Conservation (phyloP, 2,888 invertebrate genomes). For the Trilocha varians region DNA sequence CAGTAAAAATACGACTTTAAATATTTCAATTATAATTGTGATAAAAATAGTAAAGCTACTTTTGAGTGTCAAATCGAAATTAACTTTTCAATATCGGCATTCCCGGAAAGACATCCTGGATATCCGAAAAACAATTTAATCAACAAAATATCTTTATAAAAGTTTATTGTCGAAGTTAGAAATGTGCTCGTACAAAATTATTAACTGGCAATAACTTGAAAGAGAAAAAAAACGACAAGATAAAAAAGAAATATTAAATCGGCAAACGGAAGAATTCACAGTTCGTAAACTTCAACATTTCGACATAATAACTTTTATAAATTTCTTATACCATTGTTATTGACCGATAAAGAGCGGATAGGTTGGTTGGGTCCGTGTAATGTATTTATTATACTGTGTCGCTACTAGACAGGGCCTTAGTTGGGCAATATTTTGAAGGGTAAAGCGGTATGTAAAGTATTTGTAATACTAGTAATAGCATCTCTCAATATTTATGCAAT, state of each 20-base stretch:
- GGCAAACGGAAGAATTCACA: conserved; percentile 31
- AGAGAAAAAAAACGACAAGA: conserved; percentile 1
- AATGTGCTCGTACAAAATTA: background rate
- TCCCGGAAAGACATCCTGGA: background rate
- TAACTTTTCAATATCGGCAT: background rate
- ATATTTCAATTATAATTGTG: background rate
- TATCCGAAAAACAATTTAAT: background rate
- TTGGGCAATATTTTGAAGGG: background rate
- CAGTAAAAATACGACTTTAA: background rate
- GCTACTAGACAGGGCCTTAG: conserved; percentile 11
- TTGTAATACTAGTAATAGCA: no score
- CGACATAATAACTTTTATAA: conserved; percentile 43
- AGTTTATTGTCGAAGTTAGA: background rate
- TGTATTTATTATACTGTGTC: conserved; percentile 48
- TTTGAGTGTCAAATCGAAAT: background rate
- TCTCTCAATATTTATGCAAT: no score
- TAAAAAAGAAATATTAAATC: conserved; percentile 17
- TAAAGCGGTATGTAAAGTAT: background rate
- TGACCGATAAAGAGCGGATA: conserved; percentile 41
- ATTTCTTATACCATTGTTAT: conserved; percentile 37
- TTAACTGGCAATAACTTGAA: background rate
- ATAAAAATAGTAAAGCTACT: background rate
- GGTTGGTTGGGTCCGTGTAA: conserved; percentile 41
- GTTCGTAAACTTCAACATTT: conserved; percentile 41
- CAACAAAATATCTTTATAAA: background rate